phyloP scores from a whole-genome alignment of 2,113 vertebrate species.

The Phocoena phocoena region DNA sequence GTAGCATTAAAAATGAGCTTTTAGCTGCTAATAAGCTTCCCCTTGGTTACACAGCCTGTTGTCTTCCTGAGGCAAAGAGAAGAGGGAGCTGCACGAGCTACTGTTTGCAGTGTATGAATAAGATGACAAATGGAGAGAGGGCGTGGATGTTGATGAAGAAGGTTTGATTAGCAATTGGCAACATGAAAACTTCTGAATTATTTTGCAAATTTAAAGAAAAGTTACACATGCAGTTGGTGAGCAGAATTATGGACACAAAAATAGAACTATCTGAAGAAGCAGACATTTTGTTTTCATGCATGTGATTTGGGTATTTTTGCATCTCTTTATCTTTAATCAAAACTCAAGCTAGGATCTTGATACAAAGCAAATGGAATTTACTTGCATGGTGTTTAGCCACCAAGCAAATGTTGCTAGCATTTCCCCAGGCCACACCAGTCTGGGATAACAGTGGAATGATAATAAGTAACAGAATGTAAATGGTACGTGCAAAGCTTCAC shows the following conservation, averaged over 20 bases:
- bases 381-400: constrained; percentile 25
- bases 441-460: background rate
- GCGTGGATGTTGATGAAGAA: constrained; percentile 73
- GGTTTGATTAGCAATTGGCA: constrained; percentile 77
- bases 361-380: constrained; percentile 59
- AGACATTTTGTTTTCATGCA: constrained; percentile 77
- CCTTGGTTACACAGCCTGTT: constrained; percentile 67
- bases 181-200: constrained; percentile 75
- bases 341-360: constrained; percentile 52
- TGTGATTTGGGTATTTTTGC: constrained; percentile 78
- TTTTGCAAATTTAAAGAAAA: constrained; percentile 79
- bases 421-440: constrained; percentile 26
- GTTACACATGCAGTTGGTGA: constrained; percentile 77
- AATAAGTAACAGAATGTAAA: constrained; percentile 33
- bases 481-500: constrained; percentile 27
- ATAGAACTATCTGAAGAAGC: constrained; percentile 74
- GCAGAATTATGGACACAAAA: constrained; percentile 74
- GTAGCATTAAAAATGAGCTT: constrained; percentile 73
- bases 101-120: constrained; percentile 50
- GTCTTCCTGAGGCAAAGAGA: constrained; percentile 64
- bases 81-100: constrained; percentile 52
- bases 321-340: constrained; percentile 77
- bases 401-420: background rate
- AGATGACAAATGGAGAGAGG: constrained; percentile 70
- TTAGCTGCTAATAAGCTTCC: constrained; percentile 72